Base-by-base conservation (phyloP, 1,140 invertebrate species). In the Drosophila sechellia region DNA sequence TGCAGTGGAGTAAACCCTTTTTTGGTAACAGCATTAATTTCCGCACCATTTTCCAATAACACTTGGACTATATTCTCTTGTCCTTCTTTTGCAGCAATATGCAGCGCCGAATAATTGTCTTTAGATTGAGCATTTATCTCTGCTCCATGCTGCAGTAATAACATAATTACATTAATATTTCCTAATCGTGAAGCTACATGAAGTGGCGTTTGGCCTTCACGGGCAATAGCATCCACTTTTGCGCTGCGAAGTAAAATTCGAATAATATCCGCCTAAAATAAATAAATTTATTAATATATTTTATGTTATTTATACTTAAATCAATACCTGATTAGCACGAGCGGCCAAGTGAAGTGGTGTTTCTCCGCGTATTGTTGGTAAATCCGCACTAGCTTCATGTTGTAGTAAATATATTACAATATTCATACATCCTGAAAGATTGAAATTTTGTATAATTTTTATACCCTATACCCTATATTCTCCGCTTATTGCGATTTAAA, bases 1-100 rank as follows among this genome's bases (percentile, higher is more conserved):
- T 99, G 99, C 1, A 99, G 94, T 0, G 98, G 98, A 10, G 98
- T 99, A 93, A 99, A 99, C 27, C 98, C 98, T 93, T 99, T 99
- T 91, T 98, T 98, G 4, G 98, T 99, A 13, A 96, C 96, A 5
- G 97, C 95, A 57, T 96, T 95, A 48, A 98, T 95, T 58, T 96
- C 95, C n/a, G 98, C 98, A 61, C 97, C 97, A 92, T 99, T 95
- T 80, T 99, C 98, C 40, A 99, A 93, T 3, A 99, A 94, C 73
- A 98, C 95, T 20, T 96, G 95, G 12, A 97, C 98, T 25, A 99
- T 97, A 94, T 94, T 94, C 75, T 94, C 93, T 89, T 94, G 94
- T 12, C 94, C 98, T 93, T 99, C 98, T 93, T 99, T 99, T 68
- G 98, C 97, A 39, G 98, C 98, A 87, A 99, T 99, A 92, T 99